Percentiles rank a stretch among this genome's conserved stretches.
Evolutionary conservation across 2,797 vertebrate species (phyloP).

Genomic region (Enoplosus armatus): DNA sequence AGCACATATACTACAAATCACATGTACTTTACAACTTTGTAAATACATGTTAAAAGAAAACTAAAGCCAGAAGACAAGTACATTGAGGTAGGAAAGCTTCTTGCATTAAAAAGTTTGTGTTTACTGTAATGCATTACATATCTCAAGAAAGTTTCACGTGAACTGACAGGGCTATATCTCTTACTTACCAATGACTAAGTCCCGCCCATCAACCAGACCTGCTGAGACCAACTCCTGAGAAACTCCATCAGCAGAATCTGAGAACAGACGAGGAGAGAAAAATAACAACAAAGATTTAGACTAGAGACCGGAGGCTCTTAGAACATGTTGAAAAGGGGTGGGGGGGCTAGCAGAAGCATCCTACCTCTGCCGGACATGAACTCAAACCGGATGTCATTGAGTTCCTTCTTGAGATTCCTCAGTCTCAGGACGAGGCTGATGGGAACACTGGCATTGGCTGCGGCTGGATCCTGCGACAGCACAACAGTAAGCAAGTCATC

Average conservation of each 20-base stretch:
- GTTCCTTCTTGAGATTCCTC: constrained; percentile 96
- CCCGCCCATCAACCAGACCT: constrained; percentile 94
- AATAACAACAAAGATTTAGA: background rate
- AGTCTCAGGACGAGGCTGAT: constrained; percentile 95
- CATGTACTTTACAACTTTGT: background rate
- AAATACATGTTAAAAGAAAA: background rate
- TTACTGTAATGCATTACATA: background rate
- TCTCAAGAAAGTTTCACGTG: background rate
- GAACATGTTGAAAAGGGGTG: background rate
- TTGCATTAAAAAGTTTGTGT: background rate
- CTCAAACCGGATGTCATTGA: constrained; percentile 96
- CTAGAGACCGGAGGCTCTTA: background rate
- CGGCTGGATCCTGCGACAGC: constrained; percentile 65
- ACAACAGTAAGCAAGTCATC: background rate
- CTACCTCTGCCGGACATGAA: constrained; percentile 96
- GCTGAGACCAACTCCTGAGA: constrained; percentile 97
- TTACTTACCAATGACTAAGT: constrained; percentile 90
- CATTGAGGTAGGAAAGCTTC: too few species aligned
- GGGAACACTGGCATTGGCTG: constrained; percentile 81
- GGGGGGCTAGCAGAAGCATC: background rate
- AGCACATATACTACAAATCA: background rate
- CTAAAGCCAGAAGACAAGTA: background rate
- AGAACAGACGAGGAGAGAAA: constrained; percentile 18
- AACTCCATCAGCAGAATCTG: constrained; percentile 96
- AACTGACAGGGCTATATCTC: background rate